phyloP scores from a whole-genome alignment of 2,113 vertebrate genomes.

The Carassius gibelio region DNA sequence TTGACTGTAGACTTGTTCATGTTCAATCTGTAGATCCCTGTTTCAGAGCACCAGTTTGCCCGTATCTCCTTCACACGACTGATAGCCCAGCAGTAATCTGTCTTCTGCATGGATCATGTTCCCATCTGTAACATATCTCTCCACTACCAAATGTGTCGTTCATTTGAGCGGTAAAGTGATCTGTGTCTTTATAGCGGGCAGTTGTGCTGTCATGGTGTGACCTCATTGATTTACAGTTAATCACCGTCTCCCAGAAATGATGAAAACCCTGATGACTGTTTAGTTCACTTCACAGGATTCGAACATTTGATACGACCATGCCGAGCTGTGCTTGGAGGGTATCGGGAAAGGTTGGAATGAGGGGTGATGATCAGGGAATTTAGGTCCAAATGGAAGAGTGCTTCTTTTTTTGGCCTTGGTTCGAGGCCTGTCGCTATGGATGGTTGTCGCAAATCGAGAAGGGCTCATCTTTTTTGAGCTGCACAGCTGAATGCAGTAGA shows the following conservation, averaged over 20 bases:
- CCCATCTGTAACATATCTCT: slow-evolving; percentile 55
- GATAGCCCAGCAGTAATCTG: slow-evolving; percentile 27
- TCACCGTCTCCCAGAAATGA: slow-evolving; percentile 44
- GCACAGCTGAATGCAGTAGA: slow-evolving; percentile 74
- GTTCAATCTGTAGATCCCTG: slow-evolving; percentile 7
- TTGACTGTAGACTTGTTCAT: slow-evolving; percentile 1
- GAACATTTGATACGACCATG: slow-evolving; percentile 35
- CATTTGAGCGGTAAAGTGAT: slow-evolving; percentile 56
- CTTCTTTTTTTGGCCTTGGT: slow-evolving; percentile 79
- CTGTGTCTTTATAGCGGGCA: slow-evolving; percentile 61
- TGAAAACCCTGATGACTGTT: background rate
- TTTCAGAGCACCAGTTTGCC: slow-evolving; percentile 4
- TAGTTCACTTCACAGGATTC: slow-evolving; percentile 23
- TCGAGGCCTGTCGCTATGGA: slow-evolving; percentile 78
- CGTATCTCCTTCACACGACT: slow-evolving; percentile 59
- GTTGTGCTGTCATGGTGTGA: slow-evolving; percentile 53
- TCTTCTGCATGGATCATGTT: slow-evolving; percentile 57
- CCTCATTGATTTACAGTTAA: slow-evolving; percentile 60
- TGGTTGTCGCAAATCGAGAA: slow-evolving; percentile 55
- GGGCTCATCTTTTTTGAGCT: slow-evolving; percentile 73
- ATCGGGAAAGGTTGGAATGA: background rate
- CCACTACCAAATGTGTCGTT: slow-evolving; percentile 67
- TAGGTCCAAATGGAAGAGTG: slow-evolving; percentile 15
- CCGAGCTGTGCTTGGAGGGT: background rate
- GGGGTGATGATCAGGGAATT: slow-evolving; percentile 36